Evolutionary conservation across 2,888 invertebrate species (phyloP).

Genomic region (Eristalinus aeneus): DNA sequence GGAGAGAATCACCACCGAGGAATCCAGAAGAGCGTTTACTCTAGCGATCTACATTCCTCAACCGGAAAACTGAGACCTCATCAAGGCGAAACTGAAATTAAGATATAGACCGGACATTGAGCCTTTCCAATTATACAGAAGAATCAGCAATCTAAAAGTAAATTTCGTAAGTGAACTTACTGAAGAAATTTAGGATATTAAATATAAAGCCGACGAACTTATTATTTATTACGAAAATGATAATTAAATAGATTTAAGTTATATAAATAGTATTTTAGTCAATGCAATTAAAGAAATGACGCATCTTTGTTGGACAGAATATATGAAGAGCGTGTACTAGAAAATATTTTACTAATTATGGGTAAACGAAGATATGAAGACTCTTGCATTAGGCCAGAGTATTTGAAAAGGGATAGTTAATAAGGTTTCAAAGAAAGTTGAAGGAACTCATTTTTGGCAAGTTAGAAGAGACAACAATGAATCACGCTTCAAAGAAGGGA

Average conservation of each 20-base stretch:
- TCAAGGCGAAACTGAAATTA: slow-evolving; percentile 7
- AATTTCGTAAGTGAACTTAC: slow-evolving; percentile 47
- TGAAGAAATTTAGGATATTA: slow-evolving; percentile 31
- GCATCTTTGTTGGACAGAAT: neutral
- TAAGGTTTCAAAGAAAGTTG: too few species aligned
- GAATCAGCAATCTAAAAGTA: neutral
- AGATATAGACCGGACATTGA: slow-evolving; percentile 23
- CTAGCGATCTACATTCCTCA: neutral
- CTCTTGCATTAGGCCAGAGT: neutral
- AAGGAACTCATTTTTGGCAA: too few species aligned
- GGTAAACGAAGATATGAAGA: neutral
- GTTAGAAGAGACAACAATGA: too few species aligned
- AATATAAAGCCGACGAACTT: slow-evolving; percentile 46
- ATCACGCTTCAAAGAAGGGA: too few species aligned
- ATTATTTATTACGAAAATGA: slow-evolving; percentile 36
- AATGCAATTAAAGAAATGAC: neutral
- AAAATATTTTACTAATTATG: neutral
- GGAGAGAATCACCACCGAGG: too few species aligned
- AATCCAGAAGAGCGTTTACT: too few species aligned
- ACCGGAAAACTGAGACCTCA: slow-evolving; percentile 4
- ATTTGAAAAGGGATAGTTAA: neutral
- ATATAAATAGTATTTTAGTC: slow-evolving; percentile 1
- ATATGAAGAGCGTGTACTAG: neutral
- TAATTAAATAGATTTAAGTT: slow-evolving; percentile 28
- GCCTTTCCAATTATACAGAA: slow-evolving; percentile 14